phyloP scores from a whole-genome alignment of 2,888 invertebrate species.

The Ochlodes sylvanus region DNA sequence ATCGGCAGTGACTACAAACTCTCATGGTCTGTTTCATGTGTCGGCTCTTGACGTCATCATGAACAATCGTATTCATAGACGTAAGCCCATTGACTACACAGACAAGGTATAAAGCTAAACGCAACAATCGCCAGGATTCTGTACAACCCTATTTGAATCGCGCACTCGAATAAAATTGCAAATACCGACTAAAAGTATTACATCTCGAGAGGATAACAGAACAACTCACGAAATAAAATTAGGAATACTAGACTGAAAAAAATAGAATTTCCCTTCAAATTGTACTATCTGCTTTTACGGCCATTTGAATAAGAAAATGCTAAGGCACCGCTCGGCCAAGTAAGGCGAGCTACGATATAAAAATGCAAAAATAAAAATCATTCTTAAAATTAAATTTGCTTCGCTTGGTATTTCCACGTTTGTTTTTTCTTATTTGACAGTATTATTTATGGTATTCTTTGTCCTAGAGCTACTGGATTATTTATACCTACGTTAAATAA shows the following conservation, averaged over 20 bases:
- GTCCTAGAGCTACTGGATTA: not conserved
- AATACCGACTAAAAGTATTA: not conserved
- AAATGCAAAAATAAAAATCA: conserved; percentile 25
- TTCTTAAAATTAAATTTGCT: conserved; percentile 28
- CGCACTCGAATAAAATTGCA: not conserved
- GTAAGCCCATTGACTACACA: no score
- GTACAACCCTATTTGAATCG: no score
- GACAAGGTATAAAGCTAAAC: no score
- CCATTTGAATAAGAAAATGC: conserved; percentile 26
- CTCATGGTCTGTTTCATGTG: no score
- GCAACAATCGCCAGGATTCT: no score
- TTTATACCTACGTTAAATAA: not conserved
- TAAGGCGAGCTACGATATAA: conserved; percentile 16
- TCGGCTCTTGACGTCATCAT: no score
- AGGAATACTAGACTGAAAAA: conserved; percentile 17
- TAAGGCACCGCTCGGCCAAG: conserved; percentile 11
- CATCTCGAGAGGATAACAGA: conserved; percentile 3
- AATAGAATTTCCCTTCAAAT: conserved; percentile 24
- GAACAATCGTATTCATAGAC: no score
- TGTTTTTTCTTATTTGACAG: not conserved
- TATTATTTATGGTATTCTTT: not conserved
- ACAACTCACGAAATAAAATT: conserved; percentile 24
- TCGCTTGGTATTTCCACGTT: conserved; percentile 8
- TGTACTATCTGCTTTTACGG: conserved; percentile 25
- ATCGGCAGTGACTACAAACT: no score